These are phyloP conservation scores for Notechis scutatus DNA, from an alignment of 2,113 vertebrate genomes.

Conservation along the genomic window DNA sequence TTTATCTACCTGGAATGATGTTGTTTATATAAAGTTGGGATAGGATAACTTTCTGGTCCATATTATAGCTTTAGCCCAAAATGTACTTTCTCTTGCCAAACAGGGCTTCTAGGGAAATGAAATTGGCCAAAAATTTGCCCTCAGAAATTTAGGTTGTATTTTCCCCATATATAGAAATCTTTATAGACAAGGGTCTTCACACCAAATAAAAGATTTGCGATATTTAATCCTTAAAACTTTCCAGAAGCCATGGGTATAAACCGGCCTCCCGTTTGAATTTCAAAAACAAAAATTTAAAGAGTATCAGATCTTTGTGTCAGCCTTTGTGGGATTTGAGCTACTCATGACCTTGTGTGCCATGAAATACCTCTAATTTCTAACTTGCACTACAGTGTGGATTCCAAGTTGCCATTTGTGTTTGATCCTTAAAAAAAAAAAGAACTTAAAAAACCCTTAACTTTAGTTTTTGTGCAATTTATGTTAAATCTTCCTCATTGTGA, in stretches of 20 bases:
- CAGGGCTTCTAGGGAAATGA: background rate
- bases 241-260: background rate
- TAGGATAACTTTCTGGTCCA: background rate
- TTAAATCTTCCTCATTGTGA: background rate
- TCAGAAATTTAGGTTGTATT: background rate
- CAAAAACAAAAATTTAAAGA: background rate
- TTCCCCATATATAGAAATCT: background rate
- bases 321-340: background rate
- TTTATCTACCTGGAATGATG: background rate
- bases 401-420: background rate
- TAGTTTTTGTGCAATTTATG: background rate
- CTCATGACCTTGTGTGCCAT: background rate
- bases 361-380: background rate
- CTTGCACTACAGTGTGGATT: background rate
- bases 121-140: background rate
- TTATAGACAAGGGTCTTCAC: background rate
- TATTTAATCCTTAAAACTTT: background rate
- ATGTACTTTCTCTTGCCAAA: background rate
- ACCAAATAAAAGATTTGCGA: background rate
- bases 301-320: background rate
- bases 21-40: background rate
- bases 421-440: background rate
- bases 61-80: background rate
- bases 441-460: background rate
- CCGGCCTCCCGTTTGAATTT: background rate